Evolutionary conservation across 2,888 invertebrate genomes (phyloP).

Genomic region (Xanthostigma xanthostigma): DNA sequence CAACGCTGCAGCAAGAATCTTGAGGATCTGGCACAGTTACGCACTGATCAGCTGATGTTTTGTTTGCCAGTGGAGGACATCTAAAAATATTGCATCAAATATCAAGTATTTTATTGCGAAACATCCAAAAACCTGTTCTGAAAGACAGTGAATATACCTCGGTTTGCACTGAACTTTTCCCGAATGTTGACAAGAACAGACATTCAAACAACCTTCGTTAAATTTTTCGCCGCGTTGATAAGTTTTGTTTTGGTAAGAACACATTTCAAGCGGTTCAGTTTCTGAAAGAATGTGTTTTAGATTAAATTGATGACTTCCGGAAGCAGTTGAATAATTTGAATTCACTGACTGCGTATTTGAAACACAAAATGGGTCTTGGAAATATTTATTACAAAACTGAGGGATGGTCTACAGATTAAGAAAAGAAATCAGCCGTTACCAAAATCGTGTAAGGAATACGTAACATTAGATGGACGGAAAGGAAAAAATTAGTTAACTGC

Average conservation of each 20-base stretch:
- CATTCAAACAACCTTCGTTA: slow-evolving; percentile 65
- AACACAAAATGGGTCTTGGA: no score
- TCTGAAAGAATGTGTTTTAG: slow-evolving; percentile 14
- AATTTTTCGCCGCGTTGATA: slow-evolving; percentile 57
- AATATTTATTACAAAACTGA: no score
- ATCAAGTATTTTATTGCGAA: not conserved
- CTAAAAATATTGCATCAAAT: slow-evolving; percentile 24
- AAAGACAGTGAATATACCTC: slow-evolving; percentile 37
- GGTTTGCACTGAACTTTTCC: slow-evolving; percentile 61
- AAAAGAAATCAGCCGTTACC: no score
- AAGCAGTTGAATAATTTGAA: no score
- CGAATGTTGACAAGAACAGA: slow-evolving; percentile 59
- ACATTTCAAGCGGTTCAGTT: slow-evolving; percentile 33
- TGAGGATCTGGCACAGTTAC: slow-evolving; percentile 68
- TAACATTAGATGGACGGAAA: no score
- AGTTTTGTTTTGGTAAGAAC: slow-evolving; percentile 52
- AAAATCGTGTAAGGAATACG: no score
- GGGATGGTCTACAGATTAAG: no score
- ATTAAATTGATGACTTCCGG: no score
- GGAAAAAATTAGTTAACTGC: no score
- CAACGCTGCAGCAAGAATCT: slow-evolving; percentile 72
- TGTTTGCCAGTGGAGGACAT: slow-evolving; percentile 40
- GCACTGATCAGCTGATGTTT: slow-evolving; percentile 49
- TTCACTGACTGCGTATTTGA: no score
- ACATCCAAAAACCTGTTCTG: slow-evolving; percentile 22